Conservation (phyloP, 2,797 vertebrate genomes). For the Chelon labrosus region DNA sequence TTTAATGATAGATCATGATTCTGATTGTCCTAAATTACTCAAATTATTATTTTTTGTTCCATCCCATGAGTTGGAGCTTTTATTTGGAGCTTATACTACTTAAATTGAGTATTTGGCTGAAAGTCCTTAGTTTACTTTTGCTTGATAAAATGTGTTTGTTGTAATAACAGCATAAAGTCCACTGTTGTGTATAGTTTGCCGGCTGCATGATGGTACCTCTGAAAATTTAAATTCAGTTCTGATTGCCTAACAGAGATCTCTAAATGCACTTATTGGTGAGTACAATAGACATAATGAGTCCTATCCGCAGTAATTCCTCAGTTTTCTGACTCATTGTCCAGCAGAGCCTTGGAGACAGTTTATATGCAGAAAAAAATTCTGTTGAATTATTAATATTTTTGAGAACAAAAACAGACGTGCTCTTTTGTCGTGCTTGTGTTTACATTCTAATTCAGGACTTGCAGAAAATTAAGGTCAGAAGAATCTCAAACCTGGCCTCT, state of each 20-base stretch:
- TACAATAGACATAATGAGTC: slow-evolving; percentile 14
- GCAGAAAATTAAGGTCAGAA: slow-evolving; percentile 26
- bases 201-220: slow-evolving; percentile 10
- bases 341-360: slow-evolving; percentile 25
- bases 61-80: background rate
- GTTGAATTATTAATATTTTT: slow-evolving; percentile 71
- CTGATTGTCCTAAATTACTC: slow-evolving; percentile 4
- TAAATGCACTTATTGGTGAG: slow-evolving; percentile 6
- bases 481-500: slow-evolving; percentile 52
- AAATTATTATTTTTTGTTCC: background rate
- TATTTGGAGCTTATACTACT: background rate
- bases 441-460: slow-evolving; percentile 55
- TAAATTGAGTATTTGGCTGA: background rate
- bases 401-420: slow-evolving; percentile 53
- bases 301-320: slow-evolving; percentile 2
- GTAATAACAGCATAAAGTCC: background rate
- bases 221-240: slow-evolving; percentile 3
- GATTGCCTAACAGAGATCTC: slow-evolving; percentile 10
- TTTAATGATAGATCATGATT: background rate
- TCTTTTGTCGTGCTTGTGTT: slow-evolving; percentile 58
- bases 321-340: slow-evolving; percentile 2
- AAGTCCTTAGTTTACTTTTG: background rate
- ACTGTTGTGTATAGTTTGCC: background rate
- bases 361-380: slow-evolving; percentile 53
- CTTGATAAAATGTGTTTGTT: background rate